phyloP scores from a whole-genome alignment of 2,113 vertebrate genomes.

The Cinclus cinclus region DNA sequence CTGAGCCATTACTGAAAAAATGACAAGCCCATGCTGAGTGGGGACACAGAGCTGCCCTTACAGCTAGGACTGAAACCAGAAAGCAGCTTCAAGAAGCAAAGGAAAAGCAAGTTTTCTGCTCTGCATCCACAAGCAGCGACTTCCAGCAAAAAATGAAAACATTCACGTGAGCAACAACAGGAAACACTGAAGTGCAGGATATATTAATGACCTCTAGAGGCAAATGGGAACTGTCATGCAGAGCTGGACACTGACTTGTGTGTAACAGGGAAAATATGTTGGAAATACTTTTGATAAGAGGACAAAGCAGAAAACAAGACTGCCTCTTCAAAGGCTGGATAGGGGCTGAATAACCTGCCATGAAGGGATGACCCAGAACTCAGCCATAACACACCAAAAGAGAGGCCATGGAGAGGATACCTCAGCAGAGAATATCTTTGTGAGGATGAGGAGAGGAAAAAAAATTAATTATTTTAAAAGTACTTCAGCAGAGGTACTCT shows the following conservation, averaged over 20 bases:
- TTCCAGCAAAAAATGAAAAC: neutral
- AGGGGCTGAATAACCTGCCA: neutral
- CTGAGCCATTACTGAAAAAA: accelerated
- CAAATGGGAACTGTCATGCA: neutral
- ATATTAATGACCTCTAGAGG: accelerated
- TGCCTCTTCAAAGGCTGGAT: neutral
- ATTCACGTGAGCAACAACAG: neutral
- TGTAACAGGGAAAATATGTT: neutral
- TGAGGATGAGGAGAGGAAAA: neutral
- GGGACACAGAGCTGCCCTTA: neutral
- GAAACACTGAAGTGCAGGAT: neutral
- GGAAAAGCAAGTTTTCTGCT: neutral
- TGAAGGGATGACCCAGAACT: neutral
- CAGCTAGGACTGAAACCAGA: neutral
- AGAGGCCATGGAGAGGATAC: neutral
- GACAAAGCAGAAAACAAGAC: neutral
- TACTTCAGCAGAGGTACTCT: neutral
- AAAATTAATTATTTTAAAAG: neutral
- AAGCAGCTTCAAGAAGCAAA: neutral
- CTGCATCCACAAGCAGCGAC: neutral
- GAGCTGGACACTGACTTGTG: neutral
- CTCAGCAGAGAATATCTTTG: neutral
- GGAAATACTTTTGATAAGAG: neutral
- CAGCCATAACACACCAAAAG: neutral
- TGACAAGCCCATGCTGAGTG: accelerated